Evolutionary conservation across 2,797 vertebrate species (phyloP).

Genomic region (Darevskia mixta): DNA sequence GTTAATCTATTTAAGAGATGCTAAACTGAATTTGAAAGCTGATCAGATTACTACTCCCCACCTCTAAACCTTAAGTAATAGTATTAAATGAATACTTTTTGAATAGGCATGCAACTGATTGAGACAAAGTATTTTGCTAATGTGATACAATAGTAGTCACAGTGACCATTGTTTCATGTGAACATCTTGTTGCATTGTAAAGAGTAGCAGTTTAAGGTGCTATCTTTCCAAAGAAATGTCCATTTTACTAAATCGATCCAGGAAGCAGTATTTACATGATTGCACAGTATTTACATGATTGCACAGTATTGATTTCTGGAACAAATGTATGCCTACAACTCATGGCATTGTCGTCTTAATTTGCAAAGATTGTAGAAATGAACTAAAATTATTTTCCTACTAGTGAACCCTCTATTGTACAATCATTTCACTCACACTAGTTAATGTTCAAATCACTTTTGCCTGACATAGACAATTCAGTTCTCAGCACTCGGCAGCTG

Average conservation of each 20-base stretch:
- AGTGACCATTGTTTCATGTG: not conserved
- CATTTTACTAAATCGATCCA: not conserved
- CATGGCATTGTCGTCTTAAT: not conserved
- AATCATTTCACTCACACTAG: not conserved
- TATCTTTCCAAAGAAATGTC: not conserved
- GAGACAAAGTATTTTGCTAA: no score
- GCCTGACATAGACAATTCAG: not conserved
- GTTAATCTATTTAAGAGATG: not conserved
- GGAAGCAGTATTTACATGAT: not conserved
- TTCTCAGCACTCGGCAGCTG: not conserved
- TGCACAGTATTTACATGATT: no score
- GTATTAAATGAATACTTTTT: not conserved
- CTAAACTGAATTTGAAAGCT: constrained; percentile 10
- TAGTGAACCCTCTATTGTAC: not conserved
- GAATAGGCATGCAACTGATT: not conserved
- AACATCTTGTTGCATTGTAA: not conserved
- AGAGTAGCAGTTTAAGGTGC: not conserved
- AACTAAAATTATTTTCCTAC: not conserved
- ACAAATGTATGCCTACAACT: not conserved
- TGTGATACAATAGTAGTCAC: no score
- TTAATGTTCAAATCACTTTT: not conserved
- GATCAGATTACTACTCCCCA: not conserved
- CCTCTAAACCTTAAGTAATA: not conserved
- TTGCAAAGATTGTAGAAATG: not conserved
- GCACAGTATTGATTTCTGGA: not conserved